Conservation (phyloP, 1,140 invertebrate genomes). For the Diuraphis noxia region DNA sequence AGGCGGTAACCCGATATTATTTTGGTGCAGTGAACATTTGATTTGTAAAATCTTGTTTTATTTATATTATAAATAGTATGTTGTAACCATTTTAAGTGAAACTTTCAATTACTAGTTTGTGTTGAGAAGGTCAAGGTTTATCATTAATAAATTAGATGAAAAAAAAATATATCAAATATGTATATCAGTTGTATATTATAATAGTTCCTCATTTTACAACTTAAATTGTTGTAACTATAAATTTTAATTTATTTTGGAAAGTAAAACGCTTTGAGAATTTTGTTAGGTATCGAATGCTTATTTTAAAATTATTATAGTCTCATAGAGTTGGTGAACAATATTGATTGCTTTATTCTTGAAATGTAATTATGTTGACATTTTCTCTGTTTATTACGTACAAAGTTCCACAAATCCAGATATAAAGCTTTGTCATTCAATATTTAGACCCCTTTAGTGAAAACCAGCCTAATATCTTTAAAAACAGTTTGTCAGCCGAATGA, state of each 20-base stretch:
- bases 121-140: slow-evolving; percentile 29
- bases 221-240: not conserved
- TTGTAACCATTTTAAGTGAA: not conserved
- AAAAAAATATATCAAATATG: not conserved
- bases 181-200: not conserved
- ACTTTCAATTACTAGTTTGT: slow-evolving; percentile 21
- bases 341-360: not conserved
- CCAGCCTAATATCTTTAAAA: not conserved
- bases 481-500: not conserved
- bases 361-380: not conserved
- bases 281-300: no score
- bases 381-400: not conserved
- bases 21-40: not conserved
- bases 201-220: not conserved
- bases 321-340: not conserved
- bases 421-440: not conserved
- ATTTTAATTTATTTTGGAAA: not conserved
- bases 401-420: not conserved
- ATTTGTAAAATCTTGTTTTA: not conserved
- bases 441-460: not conserved
- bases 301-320: not conserved
- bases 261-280: not conserved
- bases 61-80: not conserved
- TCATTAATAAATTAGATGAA: not conserved
- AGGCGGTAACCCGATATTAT: not conserved